These are phyloP conservation scores for Scyliorhinus canicula DNA, from an alignment of 2,797 vertebrate species.

Conservation along the genomic window DNA sequence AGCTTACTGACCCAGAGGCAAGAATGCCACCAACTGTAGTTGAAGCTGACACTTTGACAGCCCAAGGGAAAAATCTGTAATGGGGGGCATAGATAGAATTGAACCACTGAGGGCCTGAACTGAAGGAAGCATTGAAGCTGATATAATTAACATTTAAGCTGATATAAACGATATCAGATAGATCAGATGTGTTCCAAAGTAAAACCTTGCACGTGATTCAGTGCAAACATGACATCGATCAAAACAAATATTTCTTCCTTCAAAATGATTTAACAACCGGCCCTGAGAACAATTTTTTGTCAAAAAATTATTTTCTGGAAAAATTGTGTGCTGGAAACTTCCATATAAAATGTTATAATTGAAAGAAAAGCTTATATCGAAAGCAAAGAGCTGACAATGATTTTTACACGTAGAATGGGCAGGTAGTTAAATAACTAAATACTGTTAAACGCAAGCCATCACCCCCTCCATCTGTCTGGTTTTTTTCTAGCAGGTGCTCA, in stretches of 20 bases:
- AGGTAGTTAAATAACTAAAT: background rate
- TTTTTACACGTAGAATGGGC: background rate
- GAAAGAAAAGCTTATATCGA: background rate
- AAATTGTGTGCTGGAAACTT: background rate
- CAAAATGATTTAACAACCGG: background rate
- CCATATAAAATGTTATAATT: background rate
- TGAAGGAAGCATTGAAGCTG: background rate
- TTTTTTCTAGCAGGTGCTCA: background rate
- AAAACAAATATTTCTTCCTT: background rate
- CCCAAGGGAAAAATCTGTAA: background rate
- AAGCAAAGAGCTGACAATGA: background rate
- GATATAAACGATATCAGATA: background rate
- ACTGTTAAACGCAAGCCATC: background rate
- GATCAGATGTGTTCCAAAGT: background rate
- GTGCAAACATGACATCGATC: background rate
- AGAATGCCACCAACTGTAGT: background rate
- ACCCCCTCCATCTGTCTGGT: background rate
- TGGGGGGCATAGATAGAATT: no score
- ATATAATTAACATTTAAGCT: background rate
- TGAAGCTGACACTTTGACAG: background rate
- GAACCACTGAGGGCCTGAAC: background rate
- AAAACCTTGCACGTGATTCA: background rate
- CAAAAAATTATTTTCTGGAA: background rate
- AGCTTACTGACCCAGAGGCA: background rate
- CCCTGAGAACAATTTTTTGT: background rate